A percentile compares a stretch with the other conserved stretches of the same genome.
Conservation (phyloP, 2,113 vertebrate species). For the Tursiops truncatus region DNA sequence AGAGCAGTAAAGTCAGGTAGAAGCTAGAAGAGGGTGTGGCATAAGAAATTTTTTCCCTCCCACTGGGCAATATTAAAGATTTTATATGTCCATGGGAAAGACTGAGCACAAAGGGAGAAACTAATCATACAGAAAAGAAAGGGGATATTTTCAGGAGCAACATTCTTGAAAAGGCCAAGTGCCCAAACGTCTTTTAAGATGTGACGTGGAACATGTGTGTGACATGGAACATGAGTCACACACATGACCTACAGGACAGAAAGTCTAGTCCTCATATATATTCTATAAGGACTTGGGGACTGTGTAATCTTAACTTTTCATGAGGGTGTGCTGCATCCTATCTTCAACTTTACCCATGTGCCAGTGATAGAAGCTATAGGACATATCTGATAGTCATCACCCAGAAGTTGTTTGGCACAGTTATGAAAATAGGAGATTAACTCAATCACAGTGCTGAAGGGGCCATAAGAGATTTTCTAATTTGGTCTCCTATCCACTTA, state of each 20-base stretch:
- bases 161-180: neutral
- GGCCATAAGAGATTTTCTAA: neutral
- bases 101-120: neutral
- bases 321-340: neutral
- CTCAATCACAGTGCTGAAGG: neutral
- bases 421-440: neutral
- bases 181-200: neutral
- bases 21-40: neutral
- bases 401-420: neutral
- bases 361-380: neutral
- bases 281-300: neutral
- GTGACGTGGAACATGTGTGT: neutral
- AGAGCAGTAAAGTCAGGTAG: neutral
- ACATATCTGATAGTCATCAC: neutral
- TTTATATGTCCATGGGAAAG: neutral
- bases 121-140: neutral
- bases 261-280: neutral
- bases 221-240: neutral
- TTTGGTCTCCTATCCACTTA: neutral
- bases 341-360: neutral
- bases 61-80: neutral
- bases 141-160: neutral
- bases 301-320: neutral
- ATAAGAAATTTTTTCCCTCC: neutral
- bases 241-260: neutral